Evolutionary conservation across 2,113 vertebrate species (phyloP).

Genomic region (Brachypteracias leptosomus): DNA sequence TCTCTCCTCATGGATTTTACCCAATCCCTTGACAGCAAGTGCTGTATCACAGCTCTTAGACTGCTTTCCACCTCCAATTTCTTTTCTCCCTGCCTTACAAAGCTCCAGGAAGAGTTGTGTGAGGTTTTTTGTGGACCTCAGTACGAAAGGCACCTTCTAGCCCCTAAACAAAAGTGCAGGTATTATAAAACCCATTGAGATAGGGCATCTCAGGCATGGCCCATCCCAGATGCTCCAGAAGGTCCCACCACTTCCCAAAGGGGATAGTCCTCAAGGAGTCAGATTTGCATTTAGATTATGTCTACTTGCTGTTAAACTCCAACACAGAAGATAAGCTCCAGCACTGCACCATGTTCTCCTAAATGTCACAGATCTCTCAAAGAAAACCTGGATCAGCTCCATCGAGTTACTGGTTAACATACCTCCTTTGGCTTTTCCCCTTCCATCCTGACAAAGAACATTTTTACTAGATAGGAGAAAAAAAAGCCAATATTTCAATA

Average conservation of each 20-base stretch:
- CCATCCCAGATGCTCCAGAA: neutral
- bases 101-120: neutral
- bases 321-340: neutral
- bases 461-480: neutral
- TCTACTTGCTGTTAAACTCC: neutral
- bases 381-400: neutral
- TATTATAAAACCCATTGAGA: rapidly evolving
- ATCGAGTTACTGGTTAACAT: neutral
- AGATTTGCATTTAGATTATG: neutral
- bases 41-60: neutral
- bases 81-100: neutral
- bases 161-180: rapidly evolving
- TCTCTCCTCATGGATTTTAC: neutral
- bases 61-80: neutral
- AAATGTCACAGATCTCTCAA: neutral
- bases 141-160: neutral
- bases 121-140: neutral
- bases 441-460: neutral
- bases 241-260: neutral
- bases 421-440: neutral
- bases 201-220: neutral
- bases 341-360: neutral
- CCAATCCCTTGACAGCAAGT: rapidly evolving
- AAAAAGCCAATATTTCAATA: neutral
- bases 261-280: neutral